These are phyloP conservation scores for Eupleurogrammus muticus DNA, from an alignment of 2,797 vertebrate genomes.

Conservation along the genomic window DNA sequence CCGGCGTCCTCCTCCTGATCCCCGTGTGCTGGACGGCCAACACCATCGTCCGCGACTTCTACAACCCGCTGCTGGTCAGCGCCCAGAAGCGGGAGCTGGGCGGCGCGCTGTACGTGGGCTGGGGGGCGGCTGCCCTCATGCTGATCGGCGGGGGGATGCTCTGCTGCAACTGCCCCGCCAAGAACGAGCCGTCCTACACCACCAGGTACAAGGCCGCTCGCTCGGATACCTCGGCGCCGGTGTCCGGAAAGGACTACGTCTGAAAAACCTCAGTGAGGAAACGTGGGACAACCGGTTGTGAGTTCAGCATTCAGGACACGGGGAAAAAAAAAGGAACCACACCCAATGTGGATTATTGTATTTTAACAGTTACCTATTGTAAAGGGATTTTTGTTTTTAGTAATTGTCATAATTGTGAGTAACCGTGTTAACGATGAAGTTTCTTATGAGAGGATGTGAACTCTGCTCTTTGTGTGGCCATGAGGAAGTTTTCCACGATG, in stretches of 20 bases:
- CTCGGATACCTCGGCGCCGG: constrained; percentile 82
- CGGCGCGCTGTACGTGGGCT: constrained; percentile 91
- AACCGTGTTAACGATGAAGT: too few species aligned
- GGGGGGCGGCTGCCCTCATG: constrained; percentile 88
- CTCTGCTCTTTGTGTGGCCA: too few species aligned
- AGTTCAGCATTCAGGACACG: constrained; percentile 19
- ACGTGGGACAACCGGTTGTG: constrained; percentile 42
- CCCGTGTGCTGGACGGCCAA: constrained; percentile 93
- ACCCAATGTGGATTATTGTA: constrained; percentile 12
- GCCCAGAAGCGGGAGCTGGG: constrained; percentile 93
- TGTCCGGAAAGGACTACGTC: constrained; percentile 85
- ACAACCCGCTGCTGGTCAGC: constrained; percentile 85
- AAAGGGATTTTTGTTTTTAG: too few species aligned
- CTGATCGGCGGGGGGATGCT: constrained; percentile 91
- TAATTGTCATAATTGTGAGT: too few species aligned
- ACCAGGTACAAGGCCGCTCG: constrained; percentile 87
- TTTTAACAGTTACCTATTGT: constrained; percentile 8
- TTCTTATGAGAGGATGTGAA: too few species aligned
- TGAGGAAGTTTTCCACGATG: too few species aligned
- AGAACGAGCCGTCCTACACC: constrained; percentile 76
- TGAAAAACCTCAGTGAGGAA: constrained; percentile 65
- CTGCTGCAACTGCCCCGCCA: constrained; percentile 88
- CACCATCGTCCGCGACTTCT: constrained; percentile 90
- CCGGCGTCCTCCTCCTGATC: constrained; percentile 86
- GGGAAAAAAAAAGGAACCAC: constrained; percentile 43